Base-by-base conservation (phyloP, 53 echinoderm and acorn worm genomes). In the Actinopyga echinites region DNA sequence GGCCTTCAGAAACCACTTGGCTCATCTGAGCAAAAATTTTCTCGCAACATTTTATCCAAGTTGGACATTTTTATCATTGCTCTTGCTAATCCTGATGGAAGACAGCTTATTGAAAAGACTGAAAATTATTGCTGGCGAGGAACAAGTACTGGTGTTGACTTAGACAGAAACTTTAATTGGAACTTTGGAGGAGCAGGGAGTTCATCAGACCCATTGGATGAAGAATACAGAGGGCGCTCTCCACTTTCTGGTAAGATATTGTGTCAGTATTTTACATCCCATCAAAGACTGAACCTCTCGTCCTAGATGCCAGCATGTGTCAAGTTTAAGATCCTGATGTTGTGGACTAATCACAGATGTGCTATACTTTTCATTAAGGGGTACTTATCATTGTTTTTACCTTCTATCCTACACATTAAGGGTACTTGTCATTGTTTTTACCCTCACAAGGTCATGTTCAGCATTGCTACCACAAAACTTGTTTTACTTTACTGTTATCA, bases 121-220 rank as follows among this genome's bases (percentile, higher is more conserved):
- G 67, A 69, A 37, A 97, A 97, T 82, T 97, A 94, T 40, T 97
- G 94, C 82, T 94, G 97, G 97, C 90, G 97, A 32, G 94, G 94
- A 1, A 94, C 94, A 4, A 92, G 97, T 69, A 56, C 83, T 25
- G 97, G 97, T 21, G 97, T 94, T 11, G 97, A 97, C 83, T 74
- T 97, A 63, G 90, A 94, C 32, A 79, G 97, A 65, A 97, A 94
- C 45, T 94, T 97, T 90, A 90, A 92, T 40, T 97, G 97, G 97
- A 92, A 83, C 21, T 97, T 88, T 86, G 97, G 97, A n/a, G 97
- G 97, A 29, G 67, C 44, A 44, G 97, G 97, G n/a, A 97, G 97
- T 53, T 94, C 94, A 7, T 88, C 79, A 8, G 77, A 94, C 86
- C 93, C 97, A 8, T 82, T 73, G 3, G 97, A 97, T 85, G 97